Conservation (phyloP, 64 coral and sea anemone species). For the Anthopleura sola region DNA sequence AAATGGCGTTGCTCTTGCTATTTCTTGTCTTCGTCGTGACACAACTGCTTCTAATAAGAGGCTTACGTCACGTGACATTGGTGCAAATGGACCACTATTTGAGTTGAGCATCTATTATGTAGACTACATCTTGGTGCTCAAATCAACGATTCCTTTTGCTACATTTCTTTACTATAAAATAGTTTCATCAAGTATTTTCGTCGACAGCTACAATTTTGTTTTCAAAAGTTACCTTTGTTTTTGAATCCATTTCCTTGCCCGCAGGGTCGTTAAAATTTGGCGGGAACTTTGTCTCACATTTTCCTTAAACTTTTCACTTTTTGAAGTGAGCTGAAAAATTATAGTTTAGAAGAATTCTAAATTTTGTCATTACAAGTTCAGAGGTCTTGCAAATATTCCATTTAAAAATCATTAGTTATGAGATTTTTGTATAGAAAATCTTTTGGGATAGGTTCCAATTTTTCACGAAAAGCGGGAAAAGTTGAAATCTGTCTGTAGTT, state of each 20-base stretch:
- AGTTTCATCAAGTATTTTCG: too few relatives aligned
- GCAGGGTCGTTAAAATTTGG: background rate
- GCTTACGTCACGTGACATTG: too few relatives aligned
- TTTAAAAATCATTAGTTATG: background rate
- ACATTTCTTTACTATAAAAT: too few relatives aligned
- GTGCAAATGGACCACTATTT: too few relatives aligned
- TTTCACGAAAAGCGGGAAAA: background rate
- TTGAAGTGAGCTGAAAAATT: background rate
- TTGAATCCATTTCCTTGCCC: background rate
- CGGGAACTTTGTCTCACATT: background rate
- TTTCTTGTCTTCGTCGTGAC: too few relatives aligned
- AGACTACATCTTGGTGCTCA: too few relatives aligned
- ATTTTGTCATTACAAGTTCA: background rate
- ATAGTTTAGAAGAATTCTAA: background rate
- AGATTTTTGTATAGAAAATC: constrained; percentile 9
- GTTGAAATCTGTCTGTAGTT: background rate
- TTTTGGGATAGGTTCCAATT: background rate
- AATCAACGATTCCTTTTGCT: too few relatives aligned
- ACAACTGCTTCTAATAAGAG: too few relatives aligned
- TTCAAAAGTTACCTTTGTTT: too few relatives aligned
- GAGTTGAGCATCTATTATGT: too few relatives aligned
- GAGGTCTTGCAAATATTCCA: background rate
- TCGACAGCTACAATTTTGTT: too few relatives aligned
- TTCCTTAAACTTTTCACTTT: background rate
- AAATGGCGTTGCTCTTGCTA: too few relatives aligned